Conservation (phyloP, 1,140 invertebrate genomes). For the Littorina saxatilis region DNA sequence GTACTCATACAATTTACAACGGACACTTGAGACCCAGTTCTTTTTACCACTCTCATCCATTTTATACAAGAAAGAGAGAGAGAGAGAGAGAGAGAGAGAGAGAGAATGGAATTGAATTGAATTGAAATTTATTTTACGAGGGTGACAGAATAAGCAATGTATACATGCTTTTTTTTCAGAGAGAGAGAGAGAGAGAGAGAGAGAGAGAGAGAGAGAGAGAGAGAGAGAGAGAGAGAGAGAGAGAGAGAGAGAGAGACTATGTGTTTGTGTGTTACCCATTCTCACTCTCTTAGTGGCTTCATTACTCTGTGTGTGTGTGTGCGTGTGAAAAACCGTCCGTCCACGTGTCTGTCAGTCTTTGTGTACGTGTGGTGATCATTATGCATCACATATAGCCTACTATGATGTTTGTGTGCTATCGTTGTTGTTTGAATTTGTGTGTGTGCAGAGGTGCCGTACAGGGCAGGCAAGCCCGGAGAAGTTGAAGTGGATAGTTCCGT, state of each 20-base stretch:
- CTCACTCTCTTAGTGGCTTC: background rate
- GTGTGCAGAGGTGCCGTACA: background rate
- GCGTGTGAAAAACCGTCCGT: background rate
- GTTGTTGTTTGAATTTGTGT: background rate
- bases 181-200: too few relatives aligned
- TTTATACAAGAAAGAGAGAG: too few relatives aligned
- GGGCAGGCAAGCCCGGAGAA: background rate
- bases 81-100: too few relatives aligned
- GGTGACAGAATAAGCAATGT: too few relatives aligned
- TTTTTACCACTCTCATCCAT: too few relatives aligned
- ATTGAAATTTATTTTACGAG: too few relatives aligned
- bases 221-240: too few relatives aligned
- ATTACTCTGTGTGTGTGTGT: background rate
- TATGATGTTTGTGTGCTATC: background rate
- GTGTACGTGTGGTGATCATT: constrained; percentile 8
- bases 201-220: too few relatives aligned
- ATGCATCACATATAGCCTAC: too few relatives aligned
- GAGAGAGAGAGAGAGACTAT: background rate
- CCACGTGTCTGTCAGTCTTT: background rate
- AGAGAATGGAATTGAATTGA: too few relatives aligned
- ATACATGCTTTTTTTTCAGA: background rate
- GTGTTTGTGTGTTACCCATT: background rate
- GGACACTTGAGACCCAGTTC: too few relatives aligned
- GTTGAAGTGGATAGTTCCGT: background rate
- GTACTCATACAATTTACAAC: too few relatives aligned